Evolutionary conservation across 2,797 vertebrate genomes (phyloP), one percentile per base, ranked within the genome.

Genomic region (Bovichtus diacanthus): DNA sequence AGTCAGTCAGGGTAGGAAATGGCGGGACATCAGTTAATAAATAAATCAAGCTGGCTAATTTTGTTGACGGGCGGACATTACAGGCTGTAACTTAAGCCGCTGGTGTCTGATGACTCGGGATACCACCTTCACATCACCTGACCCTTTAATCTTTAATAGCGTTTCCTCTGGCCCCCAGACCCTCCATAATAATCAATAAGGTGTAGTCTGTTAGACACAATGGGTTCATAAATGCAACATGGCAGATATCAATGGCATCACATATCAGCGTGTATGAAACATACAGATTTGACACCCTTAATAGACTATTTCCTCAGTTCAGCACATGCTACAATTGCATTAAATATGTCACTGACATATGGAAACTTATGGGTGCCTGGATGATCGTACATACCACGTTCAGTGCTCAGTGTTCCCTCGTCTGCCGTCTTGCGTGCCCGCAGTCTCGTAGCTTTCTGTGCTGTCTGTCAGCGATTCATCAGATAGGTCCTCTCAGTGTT

Each of bases 401-500:
- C 95, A 92, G 86, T 73, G 92, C 92, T 93, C 92, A 92, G 86
- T 73, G 92, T 92, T 93, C 92, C 86, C 91, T 95, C 93, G 89
- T 91, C 89, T 86, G 81, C 85, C 87, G 85, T 89, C 94, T 93
- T 94, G 79, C 78, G 88, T 87, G 85, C 92, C 88, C 93, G 93
- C 92, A 84, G 94, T 96, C 92, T 92, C 83, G 92, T 91, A 93
- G 94, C 62, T 79, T 76, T 82, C 81, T 83, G 21, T 47, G 77
- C 79, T 55, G 94, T 93, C 93, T 94, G 92, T 93, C 94, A 95
- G 83, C 69, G 77, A 80, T 80, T 91, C 80, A 86, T 87, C 92
- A 88, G 94, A 94, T 95, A 96, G 95, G 95, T 95, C 95, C 94
- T 96, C 93, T 96, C 94, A 94, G 95, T 94, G 96, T 96, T 94